Evolutionary conservation across 2,113 vertebrate species (phyloP).

Genomic region (Alces alces): DNA sequence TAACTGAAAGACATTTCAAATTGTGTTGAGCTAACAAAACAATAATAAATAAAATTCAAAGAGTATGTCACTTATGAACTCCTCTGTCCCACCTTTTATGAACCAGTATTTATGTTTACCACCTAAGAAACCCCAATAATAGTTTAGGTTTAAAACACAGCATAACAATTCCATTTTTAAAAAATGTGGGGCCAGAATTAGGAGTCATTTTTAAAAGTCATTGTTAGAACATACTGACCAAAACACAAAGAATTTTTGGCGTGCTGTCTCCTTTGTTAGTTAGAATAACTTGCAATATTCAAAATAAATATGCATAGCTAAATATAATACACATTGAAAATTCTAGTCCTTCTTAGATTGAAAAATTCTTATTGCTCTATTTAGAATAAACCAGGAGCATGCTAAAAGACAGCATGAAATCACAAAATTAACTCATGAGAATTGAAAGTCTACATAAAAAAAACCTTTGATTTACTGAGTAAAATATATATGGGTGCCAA

Average conservation of each 20-base stretch:
- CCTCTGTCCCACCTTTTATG: background rate
- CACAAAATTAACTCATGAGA: background rate
- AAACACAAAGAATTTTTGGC: background rate
- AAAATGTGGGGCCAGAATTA: background rate
- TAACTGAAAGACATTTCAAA: background rate
- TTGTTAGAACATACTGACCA: background rate
- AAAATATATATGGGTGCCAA: background rate
- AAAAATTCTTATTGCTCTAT: background rate
- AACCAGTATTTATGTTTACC: background rate
- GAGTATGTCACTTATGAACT: background rate
- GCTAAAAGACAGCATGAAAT: background rate
- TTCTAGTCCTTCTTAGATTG: background rate
- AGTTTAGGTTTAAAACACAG: background rate
- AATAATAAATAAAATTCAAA: background rate
- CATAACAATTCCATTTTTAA: background rate
- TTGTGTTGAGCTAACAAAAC: background rate
- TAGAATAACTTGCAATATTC: background rate
- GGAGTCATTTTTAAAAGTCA: background rate
- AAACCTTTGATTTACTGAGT: background rate
- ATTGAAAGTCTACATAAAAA: background rate
- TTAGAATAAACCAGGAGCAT: background rate
- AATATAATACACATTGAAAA: background rate
- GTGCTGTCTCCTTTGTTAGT: background rate
- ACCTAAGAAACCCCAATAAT: background rate
- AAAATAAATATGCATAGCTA: background rate